Evolutionary conservation across 1,140 invertebrate species (phyloP), one percentile per base, ranked within the genome.

Genomic region (Semibalanus balanoides): DNA sequence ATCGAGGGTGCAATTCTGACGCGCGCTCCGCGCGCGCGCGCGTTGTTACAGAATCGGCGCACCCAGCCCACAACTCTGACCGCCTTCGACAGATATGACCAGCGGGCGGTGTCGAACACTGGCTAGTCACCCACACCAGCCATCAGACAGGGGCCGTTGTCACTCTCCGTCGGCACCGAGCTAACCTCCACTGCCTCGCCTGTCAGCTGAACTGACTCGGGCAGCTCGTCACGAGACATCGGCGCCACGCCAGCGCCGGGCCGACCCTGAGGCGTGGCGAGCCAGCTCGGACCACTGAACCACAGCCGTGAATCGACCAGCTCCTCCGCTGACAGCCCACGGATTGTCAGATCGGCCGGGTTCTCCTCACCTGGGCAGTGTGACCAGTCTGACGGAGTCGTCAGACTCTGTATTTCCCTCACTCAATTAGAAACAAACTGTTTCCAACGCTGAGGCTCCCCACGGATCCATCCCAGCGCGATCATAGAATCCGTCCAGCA

Each of bases 361-460:
- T 78, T 77, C 30, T 31, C 29, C 31, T 74, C 51, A 43, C 77
- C 76, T 77, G 77, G 74, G 28, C 31, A 69, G 64, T 77, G 77
- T 5, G n/a, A n/a, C 75, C 77, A 77, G 22, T 31, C 30, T 27
- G 73, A 31, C 25, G 73, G n/a, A 51, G 27, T 14, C 70, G 76
- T 74, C 30, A 76, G 69, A 30, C 70, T 9, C 71, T 77, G 51
- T 30, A 78, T 78, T 51, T 77, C 77, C 70, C 64, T 76, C n/a
- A 76, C 31, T 75, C 77, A 22, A 74, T 77, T 77, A 27, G 51
- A 31, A 76, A 77, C 77, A 69, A 77, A 77, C n/a, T 73, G 43
- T 14, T 71, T 43, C 74, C 75, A 76, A 0, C 31, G 30, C 40
- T 64, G 35, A 30, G 71, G 40, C n/a, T 64, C 73, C 17, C 69